A percentile compares a stretch with the other conserved stretches of the same genome.
Conservation (phyloP, 2,797 vertebrate genomes). For the Eulemur rubriventer region DNA sequence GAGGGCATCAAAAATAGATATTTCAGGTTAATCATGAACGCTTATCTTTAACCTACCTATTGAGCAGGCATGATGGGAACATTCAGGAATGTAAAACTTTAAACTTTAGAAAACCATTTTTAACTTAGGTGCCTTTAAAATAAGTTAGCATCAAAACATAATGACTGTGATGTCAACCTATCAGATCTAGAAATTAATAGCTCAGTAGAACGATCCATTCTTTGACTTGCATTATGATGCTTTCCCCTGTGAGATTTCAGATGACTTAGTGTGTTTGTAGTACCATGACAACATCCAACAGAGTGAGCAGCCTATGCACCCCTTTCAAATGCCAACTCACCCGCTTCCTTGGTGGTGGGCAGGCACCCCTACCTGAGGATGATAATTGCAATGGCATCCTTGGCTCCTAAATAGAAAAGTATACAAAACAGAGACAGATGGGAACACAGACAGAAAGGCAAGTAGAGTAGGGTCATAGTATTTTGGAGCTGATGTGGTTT, state of each 20-base stretch:
- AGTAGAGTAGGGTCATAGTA: background rate
- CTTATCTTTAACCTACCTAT: background rate
- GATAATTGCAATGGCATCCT: background rate
- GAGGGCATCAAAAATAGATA: background rate
- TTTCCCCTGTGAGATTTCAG: background rate
- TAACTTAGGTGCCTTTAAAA: conserved; percentile 3
- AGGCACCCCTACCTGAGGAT: background rate
- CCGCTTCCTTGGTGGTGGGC: background rate
- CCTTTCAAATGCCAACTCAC: background rate
- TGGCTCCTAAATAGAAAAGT: background rate
- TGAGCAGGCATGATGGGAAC: background rate
- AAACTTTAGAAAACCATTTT: conserved; percentile 1
- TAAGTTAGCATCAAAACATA: conserved; percentile 11
- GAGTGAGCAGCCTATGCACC: background rate
- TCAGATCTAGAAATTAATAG: background rate
- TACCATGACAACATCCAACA: background rate
- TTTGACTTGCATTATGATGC: background rate
- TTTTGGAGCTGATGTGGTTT: background rate
- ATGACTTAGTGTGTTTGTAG: background rate
- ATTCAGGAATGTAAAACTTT: background rate
- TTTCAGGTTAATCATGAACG: conserved; percentile 14
- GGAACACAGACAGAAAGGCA: background rate
- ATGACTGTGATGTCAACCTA: background rate
- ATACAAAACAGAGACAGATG: background rate
- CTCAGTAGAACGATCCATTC: background rate